Evolutionary conservation across 35 echinoderm and acorn worm genomes (phyloP).

Genomic region (Acanthaster planci): DNA sequence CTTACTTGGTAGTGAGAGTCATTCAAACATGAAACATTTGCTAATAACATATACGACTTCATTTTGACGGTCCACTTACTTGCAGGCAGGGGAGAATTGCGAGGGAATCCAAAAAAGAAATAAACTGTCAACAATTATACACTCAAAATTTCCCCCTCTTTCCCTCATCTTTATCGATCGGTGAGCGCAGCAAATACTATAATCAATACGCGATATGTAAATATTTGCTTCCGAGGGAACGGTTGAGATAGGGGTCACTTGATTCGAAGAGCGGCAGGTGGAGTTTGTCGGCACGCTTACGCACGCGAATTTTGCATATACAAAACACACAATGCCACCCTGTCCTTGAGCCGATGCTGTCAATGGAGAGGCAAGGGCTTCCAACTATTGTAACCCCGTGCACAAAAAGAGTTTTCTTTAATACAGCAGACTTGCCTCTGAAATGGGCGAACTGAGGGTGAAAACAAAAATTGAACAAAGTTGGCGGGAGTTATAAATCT

Average conservation of each 20-base stretch:
- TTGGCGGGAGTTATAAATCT: no score
- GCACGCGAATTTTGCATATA: slow-evolving; percentile 37
- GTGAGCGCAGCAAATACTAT: slow-evolving; percentile 25
- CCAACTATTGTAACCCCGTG: background rate
- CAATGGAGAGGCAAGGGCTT: background rate
- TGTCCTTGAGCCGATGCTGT: background rate
- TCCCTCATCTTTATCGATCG: background rate
- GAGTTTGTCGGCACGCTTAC: slow-evolving; percentile 5
- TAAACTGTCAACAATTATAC: no score
- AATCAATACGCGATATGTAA: slow-evolving; percentile 27
- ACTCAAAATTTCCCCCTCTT: no score
- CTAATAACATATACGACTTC: no score
- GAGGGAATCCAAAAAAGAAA: no score
- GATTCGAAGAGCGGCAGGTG: slow-evolving; percentile 19
- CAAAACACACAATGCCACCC: slow-evolving; percentile 9
- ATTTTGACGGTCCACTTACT: no score
- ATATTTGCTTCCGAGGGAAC: slow-evolving; percentile 14
- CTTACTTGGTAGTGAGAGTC: no score
- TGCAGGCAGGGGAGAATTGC: no score
- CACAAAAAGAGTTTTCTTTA: slow-evolving; percentile 12
- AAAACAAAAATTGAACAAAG: no score
- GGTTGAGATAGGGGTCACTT: background rate
- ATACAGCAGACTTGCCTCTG: background rate
- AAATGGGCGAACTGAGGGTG: no score
- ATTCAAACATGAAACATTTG: no score